Evolutionary conservation across 2,113 vertebrate species (phyloP), one percentile per base, ranked within the genome.

Genomic region (Pachypanchax playfairii): DNA sequence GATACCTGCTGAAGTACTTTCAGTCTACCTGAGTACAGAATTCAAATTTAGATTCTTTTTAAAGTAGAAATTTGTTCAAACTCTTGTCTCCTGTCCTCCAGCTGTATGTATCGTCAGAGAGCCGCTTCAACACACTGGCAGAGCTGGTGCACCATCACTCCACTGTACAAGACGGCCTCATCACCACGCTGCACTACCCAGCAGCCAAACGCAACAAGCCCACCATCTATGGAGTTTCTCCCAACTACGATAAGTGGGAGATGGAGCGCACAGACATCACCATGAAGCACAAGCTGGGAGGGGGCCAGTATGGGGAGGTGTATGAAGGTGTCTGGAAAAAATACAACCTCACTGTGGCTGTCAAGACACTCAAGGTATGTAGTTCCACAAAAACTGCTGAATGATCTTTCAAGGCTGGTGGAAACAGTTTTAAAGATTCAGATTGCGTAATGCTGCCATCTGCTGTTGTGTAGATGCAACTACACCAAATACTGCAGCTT

Each of bases 281-380:
- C 39, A 99, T 99, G 97, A 98, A 96, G 74, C 97, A 99, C 93
- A 99, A 98, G 80, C 91, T 99, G 46, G 97, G 97, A 0, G 97
- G 97, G 0, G 97, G 97, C 25, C 97, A 99, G 90, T 99, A 99
- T 1, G 97, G 97, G 25, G 97, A 99, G 82, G 97, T 99, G 47
- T 99, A 99, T 1, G 97, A 99, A 85, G 97, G 97, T 0, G 94
- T 98, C 51, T 99, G 97, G 97, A 99, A 98, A 90, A 98, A 96
- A 65, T 99, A 99, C 85, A 99, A 91, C 88, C 93, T 98, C 22
- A 98, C 97, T 0, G 97, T 99, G 90, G 97, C 97, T 0, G 97
- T 98, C 65, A 99, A 99, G 85, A 99, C 97, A 6, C 80, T 99
- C 29, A 99, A 99, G 94, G 97, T 98, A 85, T 28, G 83, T 14